A percentile compares a stretch with the other conserved stretches of the same genome.
Evolutionary conservation across 2,113 vertebrate genomes (phyloP).

Genomic region (Dicentrarchus labrax): DNA sequence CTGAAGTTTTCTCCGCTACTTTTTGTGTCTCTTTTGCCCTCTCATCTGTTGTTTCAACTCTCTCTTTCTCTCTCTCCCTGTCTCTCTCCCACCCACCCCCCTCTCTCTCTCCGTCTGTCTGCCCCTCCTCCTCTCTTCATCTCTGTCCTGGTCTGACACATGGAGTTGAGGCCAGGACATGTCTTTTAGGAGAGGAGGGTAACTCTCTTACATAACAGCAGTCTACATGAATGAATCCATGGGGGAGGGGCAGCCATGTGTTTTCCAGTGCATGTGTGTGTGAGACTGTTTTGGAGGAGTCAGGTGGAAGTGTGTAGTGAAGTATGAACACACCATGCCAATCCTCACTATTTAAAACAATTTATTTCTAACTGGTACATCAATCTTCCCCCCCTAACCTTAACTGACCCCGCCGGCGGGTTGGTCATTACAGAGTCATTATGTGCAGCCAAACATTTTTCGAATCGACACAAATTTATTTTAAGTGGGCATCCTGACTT

Average conservation of each 20-base stretch:
- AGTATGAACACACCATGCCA: background rate
- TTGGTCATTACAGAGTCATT: no score
- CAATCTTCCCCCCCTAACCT: constrained; percentile 11
- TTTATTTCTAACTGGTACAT: constrained; percentile 3
- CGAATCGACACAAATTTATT: background rate
- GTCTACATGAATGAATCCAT: constrained; percentile 64
- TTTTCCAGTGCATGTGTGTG: background rate
- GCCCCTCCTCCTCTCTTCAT: background rate
- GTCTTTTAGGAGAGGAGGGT: constrained; percentile 49
- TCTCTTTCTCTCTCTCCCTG: background rate
- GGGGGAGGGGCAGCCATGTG: constrained; percentile 47
- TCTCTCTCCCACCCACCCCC: no score
- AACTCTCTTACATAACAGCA: constrained; percentile 70
- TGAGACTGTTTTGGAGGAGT: background rate
- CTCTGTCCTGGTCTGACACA: constrained; percentile 35
- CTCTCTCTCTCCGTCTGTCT: background rate
- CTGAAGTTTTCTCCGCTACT: background rate
- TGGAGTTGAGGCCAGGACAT: constrained; percentile 61
- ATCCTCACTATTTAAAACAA: background rate
- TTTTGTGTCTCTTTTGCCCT: background rate
- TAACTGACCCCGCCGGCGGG: background rate
- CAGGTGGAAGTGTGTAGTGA: constrained; percentile 23
- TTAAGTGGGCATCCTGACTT: background rate
- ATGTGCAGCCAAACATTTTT: background rate
- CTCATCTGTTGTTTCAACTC: background rate